Conservation (phyloP, 2,888 invertebrate species). For the Machimus rusticus region DNA sequence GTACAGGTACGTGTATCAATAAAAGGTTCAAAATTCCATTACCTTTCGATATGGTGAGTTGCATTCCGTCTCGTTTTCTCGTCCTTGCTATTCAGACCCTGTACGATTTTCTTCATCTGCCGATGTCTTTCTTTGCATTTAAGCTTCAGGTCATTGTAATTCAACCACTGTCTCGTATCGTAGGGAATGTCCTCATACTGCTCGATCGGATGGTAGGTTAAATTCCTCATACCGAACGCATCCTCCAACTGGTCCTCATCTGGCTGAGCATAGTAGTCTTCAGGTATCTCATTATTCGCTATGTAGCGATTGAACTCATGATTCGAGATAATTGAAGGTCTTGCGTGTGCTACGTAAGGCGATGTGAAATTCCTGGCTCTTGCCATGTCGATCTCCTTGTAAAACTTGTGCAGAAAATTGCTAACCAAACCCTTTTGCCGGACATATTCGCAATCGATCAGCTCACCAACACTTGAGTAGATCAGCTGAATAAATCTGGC, state of each 20-base stretch:
- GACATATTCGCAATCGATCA: slow-evolving; percentile 68
- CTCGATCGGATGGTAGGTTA: slow-evolving; percentile 44
- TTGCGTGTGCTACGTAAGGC: background rate
- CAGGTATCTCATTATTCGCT: slow-evolving; percentile 44
- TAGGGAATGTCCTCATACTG: slow-evolving; percentile 45
- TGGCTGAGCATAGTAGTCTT: slow-evolving; percentile 46
- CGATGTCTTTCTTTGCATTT: slow-evolving; percentile 46
- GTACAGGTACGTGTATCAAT: background rate
- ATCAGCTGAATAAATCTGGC: slow-evolving; percentile 67
- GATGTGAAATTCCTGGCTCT: slow-evolving; percentile 46
- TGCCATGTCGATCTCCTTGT: slow-evolving; percentile 57
- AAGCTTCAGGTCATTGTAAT: slow-evolving; percentile 45
- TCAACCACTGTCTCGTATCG: slow-evolving; percentile 46
- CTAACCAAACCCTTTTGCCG: slow-evolving; percentile 59
- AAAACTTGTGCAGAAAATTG: slow-evolving; percentile 64
- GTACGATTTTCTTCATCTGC: slow-evolving; percentile 44
- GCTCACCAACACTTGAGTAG: slow-evolving; percentile 63
- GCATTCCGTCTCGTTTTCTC: slow-evolving; percentile 40
- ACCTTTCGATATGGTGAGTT: slow-evolving; percentile 48
- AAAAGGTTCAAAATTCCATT: background rate
- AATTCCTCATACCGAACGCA: slow-evolving; percentile 46
- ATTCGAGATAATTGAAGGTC: slow-evolving; percentile 29
- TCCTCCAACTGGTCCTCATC: slow-evolving; percentile 32
- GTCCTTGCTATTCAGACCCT: slow-evolving; percentile 45
- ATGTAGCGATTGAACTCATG: slow-evolving; percentile 46